Evolutionary conservation across 1,140 invertebrate genomes (phyloP).

Genomic region (Drosophila ficusphila): DNA sequence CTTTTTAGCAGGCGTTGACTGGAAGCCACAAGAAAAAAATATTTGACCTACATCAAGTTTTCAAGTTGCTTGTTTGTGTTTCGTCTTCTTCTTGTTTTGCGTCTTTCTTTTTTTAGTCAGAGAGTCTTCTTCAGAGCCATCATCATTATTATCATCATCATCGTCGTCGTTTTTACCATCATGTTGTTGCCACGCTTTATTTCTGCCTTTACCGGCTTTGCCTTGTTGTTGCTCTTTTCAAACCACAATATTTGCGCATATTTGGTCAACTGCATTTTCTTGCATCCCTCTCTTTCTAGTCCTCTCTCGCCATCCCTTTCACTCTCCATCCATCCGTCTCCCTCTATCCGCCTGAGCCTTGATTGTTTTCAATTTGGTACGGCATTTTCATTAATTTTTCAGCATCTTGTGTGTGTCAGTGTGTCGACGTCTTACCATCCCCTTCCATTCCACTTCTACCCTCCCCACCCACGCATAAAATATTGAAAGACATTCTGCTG

Average conservation of each 20-base stretch:
- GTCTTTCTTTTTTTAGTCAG: conserved; percentile 47
- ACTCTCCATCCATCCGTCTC: background rate
- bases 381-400: conserved; percentile 82
- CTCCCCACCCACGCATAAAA: conserved; percentile 69
- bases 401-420: conserved; percentile 53
- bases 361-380: conserved; percentile 80
- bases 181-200: conserved; percentile 45
- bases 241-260: conserved; percentile 81
- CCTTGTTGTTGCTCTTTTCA: conserved; percentile 33
- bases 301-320: background rate
- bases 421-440: conserved; percentile 55
- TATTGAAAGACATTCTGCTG: conserved; percentile 66
- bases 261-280: conserved; percentile 79
- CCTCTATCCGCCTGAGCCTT: conserved; percentile 30
- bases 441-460: no score
- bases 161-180: conserved; percentile 20
- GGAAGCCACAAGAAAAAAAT: conserved; percentile 49
- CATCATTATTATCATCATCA: conserved; percentile 33
- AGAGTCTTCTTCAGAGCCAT: conserved; percentile 45
- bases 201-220: conserved; percentile 49
- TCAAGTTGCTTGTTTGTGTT: conserved; percentile 80
- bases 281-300: conserved; percentile 5
- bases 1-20: conserved; percentile 48
- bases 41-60: conserved; percentile 83
- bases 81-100: conserved; percentile 42